Evolutionary conservation across 2,113 vertebrate genomes (phyloP), one percentile per base, ranked within the genome.

Genomic region (Callocephalon fimbriatum): DNA sequence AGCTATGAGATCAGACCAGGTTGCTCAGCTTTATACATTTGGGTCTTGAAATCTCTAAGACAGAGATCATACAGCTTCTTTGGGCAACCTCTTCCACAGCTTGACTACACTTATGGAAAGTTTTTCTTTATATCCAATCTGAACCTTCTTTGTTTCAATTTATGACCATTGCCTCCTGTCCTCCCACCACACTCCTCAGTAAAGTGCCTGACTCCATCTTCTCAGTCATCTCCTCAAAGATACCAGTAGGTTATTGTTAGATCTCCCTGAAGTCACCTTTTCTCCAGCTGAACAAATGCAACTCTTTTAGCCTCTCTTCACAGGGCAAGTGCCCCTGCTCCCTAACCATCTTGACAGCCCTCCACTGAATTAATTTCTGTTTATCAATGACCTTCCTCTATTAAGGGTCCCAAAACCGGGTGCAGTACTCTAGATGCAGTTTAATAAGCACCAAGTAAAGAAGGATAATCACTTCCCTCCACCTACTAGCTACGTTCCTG

Each of bases 61-160:
- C 17, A 62, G 42, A 78, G 38, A 13, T 20, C 25, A 38, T 38
- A 61, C 17, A 66, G 31, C 31, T 65, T 35, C 56, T 75, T 65
- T 50, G 27, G 42, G 15, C 12, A 94, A 61, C 8, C 35, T n/a
- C 15, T 68, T 83, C 61, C 20, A 75, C 31, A 72, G 42, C 35
- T 22, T 50, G 16, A 78, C 16, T 35, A 27, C 0, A 3, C 2
- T 23, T 22, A 29, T 0, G 2, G 4, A 22, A 81, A 40, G 8
- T 3, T 79, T 75, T 38, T 54, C 61, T n/a, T 62, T 53, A 11
- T 10, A 59, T 20, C 35, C 48, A 92, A 16, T 17, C 35, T 74
- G 50, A 91, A 85, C 7, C 21, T 59, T 71, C 40, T 79, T 48
- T 12, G 7, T 56, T 87, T 62, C 73, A 50, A 22, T 11, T 66